Evolutionary conservation across 2,113 vertebrate species (phyloP).

Genomic region (Atherinomorus stipes): DNA sequence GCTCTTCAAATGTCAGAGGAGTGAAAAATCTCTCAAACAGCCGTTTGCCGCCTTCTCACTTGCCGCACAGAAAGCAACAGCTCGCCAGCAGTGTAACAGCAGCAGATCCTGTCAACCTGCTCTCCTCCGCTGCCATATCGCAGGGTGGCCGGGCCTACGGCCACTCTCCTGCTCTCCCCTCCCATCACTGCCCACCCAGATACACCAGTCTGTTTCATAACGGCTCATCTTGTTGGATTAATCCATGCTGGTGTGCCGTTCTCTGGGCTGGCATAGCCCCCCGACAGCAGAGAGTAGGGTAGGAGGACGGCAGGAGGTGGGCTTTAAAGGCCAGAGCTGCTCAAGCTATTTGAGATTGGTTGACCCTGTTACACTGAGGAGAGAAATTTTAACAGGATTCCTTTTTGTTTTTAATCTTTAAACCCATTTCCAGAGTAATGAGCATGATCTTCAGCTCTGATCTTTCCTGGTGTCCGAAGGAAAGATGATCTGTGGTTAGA

Average conservation of each 20-base stretch:
- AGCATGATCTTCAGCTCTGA: background rate
- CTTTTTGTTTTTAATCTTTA: background rate
- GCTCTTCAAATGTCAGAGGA: constrained; percentile 51
- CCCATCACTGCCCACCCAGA: constrained; percentile 25
- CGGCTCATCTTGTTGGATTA: constrained; percentile 57
- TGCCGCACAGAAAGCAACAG: constrained; percentile 27
- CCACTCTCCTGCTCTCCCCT: constrained; percentile 11
- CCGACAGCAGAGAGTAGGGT: constrained; percentile 25
- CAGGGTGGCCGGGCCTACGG: constrained; percentile 34
- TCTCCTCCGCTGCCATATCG: constrained; percentile 8
- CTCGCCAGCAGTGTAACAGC: constrained; percentile 9
- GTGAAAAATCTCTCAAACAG: constrained; percentile 34
- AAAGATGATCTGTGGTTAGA: background rate
- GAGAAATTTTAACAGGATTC: constrained; percentile 2
- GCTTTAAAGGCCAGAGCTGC: constrained; percentile 24
- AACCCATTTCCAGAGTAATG: background rate
- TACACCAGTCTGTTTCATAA: constrained; percentile 67
- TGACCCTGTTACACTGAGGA: background rate
- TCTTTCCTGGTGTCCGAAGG: background rate
- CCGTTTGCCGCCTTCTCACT: background rate
- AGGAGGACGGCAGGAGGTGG: constrained; percentile 17
- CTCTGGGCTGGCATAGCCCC: constrained; percentile 37
- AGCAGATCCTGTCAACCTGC: constrained; percentile 35
- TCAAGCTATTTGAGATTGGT: constrained; percentile 2
- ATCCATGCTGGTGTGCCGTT: constrained; percentile 56